Evolutionary conservation across 2,113 vertebrate species (phyloP).

Genomic region (Shinisaurus crocodilurus): DNA sequence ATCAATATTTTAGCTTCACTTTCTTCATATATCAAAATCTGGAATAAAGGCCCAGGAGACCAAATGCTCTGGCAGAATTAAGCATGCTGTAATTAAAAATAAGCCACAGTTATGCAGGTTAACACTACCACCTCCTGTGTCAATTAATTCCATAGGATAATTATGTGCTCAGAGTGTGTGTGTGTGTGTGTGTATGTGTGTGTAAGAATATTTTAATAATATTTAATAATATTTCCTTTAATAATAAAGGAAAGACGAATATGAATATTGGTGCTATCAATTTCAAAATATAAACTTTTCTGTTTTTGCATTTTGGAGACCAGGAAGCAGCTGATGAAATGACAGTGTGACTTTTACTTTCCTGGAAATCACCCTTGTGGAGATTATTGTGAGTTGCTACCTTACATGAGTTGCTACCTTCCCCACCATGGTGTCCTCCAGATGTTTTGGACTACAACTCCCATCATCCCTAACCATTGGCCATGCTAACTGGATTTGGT

Average conservation of each 20-base stretch:
- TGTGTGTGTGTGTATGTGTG: neutral
- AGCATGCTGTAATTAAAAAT: neutral
- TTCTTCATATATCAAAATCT: accelerated
- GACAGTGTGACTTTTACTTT: neutral
- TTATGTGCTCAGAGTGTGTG: neutral
- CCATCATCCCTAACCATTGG: no score
- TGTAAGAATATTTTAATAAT: no score
- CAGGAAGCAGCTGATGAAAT: neutral
- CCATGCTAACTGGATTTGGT: neutral
- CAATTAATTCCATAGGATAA: neutral
- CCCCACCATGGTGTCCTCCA: no score
- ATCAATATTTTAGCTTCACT: neutral
- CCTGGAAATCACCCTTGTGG: neutral
- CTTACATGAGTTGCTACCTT: neutral
- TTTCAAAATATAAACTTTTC: neutral
- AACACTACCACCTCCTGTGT: neutral
- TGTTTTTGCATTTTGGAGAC: neutral
- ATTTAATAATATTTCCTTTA: no score
- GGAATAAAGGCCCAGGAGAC: neutral
- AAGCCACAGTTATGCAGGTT: neutral
- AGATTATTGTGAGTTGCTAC: neutral
- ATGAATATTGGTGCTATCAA: neutral
- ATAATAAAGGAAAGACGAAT: neutral
- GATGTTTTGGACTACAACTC: no score
- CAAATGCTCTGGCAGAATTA: neutral